A percentile compares a stretch with the other conserved stretches of the same genome.
Evolutionary conservation across 2,888 invertebrate species (phyloP).

Genomic region (Plutella xylostella): DNA sequence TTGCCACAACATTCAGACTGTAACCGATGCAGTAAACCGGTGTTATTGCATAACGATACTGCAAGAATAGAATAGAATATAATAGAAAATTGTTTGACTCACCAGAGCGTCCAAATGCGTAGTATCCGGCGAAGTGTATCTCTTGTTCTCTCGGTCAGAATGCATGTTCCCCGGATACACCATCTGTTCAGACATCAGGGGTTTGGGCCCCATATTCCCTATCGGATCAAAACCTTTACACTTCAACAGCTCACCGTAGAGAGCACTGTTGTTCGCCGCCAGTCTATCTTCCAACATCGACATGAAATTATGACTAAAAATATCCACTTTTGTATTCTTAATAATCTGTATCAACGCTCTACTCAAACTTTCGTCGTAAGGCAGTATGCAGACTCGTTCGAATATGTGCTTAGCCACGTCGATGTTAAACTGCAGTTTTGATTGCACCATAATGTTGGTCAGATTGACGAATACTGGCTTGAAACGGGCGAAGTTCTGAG

Average conservation of each 20-base stretch:
- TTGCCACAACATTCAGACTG: too few relatives aligned
- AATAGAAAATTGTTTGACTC: conserved; percentile 21
- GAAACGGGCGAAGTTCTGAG: conserved; percentile 52
- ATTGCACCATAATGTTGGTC: conserved; percentile 30
- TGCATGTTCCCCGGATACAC: conserved; percentile 1
- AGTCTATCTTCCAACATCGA: too few relatives aligned
- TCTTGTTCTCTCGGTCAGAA: conserved; percentile 19
- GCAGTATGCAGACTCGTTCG: conserved; percentile 45
- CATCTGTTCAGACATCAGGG: neutral
- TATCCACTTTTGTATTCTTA: conserved; percentile 28
- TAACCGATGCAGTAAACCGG: too few relatives aligned
- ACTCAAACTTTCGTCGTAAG: conserved; percentile 31
- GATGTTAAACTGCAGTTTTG: conserved; percentile 25
- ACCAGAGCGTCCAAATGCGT: conserved; percentile 45
- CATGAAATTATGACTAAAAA: conserved; percentile 33
- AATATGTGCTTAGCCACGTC: conserved; percentile 33
- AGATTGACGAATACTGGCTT: conserved; percentile 40
- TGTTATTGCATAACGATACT: too few relatives aligned
- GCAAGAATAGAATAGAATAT: too few relatives aligned
- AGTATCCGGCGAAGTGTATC: conserved; percentile 42
- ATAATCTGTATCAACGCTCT: conserved; percentile 33
- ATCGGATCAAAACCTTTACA: conserved; percentile 14
- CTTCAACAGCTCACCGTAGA: conserved; percentile 24
- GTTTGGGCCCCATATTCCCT: neutral
- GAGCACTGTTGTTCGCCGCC: conserved; percentile 15